Evolutionary conservation across 1,140 invertebrate species (phyloP).

Genomic region (Eciton burchellii): DNA sequence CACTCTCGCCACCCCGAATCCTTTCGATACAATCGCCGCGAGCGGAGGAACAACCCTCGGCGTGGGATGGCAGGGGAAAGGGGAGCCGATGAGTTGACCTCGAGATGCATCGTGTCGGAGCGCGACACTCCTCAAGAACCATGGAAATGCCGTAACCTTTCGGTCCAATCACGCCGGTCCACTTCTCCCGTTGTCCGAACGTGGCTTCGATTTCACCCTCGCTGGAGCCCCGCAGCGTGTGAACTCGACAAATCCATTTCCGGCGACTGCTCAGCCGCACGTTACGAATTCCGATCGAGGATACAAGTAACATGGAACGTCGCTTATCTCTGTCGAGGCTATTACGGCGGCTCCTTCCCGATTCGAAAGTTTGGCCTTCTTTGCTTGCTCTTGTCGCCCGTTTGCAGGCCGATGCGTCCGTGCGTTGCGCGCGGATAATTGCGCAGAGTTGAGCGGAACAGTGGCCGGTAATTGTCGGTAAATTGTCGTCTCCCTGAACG

Average conservation of each 20-base stretch:
- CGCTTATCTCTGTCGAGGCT: background rate
- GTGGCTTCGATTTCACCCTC: slow-evolving; percentile 23
- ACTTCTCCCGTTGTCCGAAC: slow-evolving; percentile 7
- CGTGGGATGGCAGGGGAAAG: background rate
- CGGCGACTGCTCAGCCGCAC: slow-evolving; percentile 4
- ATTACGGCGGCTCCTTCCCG: background rate
- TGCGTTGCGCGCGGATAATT: slow-evolving; percentile 8
- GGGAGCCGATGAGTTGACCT: background rate
- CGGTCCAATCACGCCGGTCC: slow-evolving; percentile 2
- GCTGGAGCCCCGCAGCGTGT: slow-evolving; percentile 16
- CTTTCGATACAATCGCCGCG: slow-evolving; percentile 63
- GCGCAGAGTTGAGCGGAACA: slow-evolving; percentile 29
- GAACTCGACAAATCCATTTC: slow-evolving; percentile 51
- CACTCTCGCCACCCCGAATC: slow-evolving; percentile 40
- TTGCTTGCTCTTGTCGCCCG: background rate
- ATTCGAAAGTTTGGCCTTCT: slow-evolving; percentile 3
- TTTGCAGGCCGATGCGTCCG: slow-evolving; percentile 13
- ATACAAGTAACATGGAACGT: background rate
- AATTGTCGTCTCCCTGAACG: background rate
- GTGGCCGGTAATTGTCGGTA: background rate
- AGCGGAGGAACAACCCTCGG: slow-evolving; percentile 63
- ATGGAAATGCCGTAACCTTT: background rate
- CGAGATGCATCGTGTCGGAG: slow-evolving; percentile 5
- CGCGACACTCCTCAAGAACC: slow-evolving; percentile 27
- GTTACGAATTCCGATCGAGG: background rate